A percentile compares a stretch with the other conserved stretches of the same genome.
Conservation (phyloP, 2,797 vertebrate species). For the Silurus lanzhouensis region DNA sequence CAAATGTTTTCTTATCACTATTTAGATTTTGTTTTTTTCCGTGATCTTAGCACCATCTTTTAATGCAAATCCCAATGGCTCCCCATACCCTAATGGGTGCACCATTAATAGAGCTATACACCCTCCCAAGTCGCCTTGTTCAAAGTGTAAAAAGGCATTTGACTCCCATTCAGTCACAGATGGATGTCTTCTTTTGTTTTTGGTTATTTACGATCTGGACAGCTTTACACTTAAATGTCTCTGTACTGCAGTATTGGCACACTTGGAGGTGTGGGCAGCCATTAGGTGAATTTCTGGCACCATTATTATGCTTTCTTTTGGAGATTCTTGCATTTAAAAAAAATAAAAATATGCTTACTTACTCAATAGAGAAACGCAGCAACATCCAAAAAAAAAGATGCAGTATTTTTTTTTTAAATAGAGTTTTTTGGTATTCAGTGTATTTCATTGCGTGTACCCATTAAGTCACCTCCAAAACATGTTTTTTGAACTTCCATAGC, state of each 20-base stretch:
- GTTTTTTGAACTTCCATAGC: background rate
- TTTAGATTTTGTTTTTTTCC: background rate
- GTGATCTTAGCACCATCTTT: background rate
- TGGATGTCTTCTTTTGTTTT: background rate
- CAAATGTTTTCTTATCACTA: background rate
- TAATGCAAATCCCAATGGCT: background rate
- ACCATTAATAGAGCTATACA: background rate
- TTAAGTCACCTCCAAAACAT: background rate
- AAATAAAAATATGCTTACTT: background rate
- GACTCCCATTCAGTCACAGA: background rate
- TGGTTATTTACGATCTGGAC: background rate
- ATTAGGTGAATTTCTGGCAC: background rate
- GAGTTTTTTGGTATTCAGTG: background rate
- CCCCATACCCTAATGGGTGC: background rate
- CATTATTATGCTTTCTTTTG: background rate
- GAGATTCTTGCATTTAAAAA: background rate
- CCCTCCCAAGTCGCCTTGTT: background rate
- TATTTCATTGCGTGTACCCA: background rate
- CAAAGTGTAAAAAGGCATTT: background rate
- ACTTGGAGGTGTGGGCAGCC: background rate
- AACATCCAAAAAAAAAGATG: background rate
- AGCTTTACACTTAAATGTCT: background rate
- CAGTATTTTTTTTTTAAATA: background rate
- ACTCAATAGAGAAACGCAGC: background rate
- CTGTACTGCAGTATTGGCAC: background rate